These are phyloP conservation scores for Catocala sponsa DNA, from an alignment of 2,888 invertebrate genomes.

Conservation along the genomic window DNA sequence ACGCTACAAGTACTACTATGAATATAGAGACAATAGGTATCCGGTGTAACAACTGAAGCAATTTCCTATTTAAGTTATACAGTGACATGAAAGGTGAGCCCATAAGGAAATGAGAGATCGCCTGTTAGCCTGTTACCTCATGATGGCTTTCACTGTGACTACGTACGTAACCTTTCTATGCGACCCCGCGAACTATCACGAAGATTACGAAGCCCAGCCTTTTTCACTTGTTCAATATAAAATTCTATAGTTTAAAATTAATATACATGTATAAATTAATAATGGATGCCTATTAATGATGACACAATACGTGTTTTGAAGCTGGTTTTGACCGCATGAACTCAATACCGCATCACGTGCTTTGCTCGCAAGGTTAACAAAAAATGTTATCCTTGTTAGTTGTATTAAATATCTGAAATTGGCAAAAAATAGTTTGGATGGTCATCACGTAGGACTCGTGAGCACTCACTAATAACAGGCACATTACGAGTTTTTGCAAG, in stretches of 20 bases:
- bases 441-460: conserved; percentile 15
- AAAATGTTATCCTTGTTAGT: conserved; percentile 34
- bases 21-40: conserved; percentile 39
- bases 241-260: conserved; percentile 6
- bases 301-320: conserved; percentile 16
- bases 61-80: conserved; percentile 45
- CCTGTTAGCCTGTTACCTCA: conserved; percentile 51
- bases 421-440: conserved; percentile 29
- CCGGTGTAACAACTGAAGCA: conserved; percentile 35
- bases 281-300: conserved; percentile 3
- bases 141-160: conserved; percentile 70
- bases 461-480: conserved; percentile 20
- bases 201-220: conserved; percentile 54
- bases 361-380: conserved; percentile 25
- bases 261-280: conserved; percentile 10
- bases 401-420: conserved; percentile 24
- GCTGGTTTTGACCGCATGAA: conserved; percentile 39
- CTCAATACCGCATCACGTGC: conserved; percentile 38
- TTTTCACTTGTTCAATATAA: conserved; percentile 31
- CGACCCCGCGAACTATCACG: conserved; percentile 75
- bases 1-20: conserved; percentile 32
- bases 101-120: conserved; percentile 54
- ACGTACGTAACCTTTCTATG: conserved; percentile 71
- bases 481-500: conserved; percentile 21
- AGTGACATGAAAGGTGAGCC: conserved; percentile 50